These are phyloP conservation scores for Thunnus maccoyii DNA, from an alignment of 2,113 vertebrate species.

Conservation along the genomic window DNA sequence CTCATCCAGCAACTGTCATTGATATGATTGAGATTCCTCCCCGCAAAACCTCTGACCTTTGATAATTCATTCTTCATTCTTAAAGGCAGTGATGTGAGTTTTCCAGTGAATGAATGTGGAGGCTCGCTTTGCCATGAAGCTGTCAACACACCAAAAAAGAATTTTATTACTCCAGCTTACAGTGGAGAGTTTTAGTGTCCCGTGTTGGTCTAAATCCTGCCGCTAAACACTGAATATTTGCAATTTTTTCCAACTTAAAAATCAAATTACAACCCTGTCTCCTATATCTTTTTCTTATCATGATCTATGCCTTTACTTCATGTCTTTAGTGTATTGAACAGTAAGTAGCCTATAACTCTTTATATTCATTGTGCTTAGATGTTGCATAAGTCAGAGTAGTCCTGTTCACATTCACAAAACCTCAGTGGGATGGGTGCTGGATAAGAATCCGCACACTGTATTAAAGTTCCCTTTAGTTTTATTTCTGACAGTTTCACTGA, in stretches of 20 bases:
- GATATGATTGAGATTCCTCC: constrained; percentile 34
- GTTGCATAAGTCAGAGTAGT: background rate
- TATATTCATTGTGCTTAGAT: background rate
- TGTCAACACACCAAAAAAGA: constrained; percentile 27
- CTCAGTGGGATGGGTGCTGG: no score
- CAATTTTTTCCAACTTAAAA: background rate
- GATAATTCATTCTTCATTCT: constrained; percentile 24
- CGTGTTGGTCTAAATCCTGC: constrained; percentile 1
- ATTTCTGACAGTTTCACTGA: no score
- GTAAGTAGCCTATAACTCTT: background rate
- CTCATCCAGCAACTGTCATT: constrained; percentile 36
- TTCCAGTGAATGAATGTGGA: constrained; percentile 1
- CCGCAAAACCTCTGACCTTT: constrained; percentile 38
- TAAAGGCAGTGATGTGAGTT: constrained; percentile 9
- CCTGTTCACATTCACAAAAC: no score
- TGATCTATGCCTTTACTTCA: background rate
- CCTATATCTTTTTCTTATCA: background rate
- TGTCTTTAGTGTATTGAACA: background rate
- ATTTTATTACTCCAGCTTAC: background rate
- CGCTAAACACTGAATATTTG: background rate
- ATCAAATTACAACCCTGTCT: background rate
- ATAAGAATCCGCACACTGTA: no score
- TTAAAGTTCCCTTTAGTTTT: no score
- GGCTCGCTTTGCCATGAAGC: constrained; percentile 13
- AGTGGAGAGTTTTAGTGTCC: background rate